Base-by-base conservation (phyloP, 2,888 invertebrate species). In the Drepanosiphum platanoidis region DNA sequence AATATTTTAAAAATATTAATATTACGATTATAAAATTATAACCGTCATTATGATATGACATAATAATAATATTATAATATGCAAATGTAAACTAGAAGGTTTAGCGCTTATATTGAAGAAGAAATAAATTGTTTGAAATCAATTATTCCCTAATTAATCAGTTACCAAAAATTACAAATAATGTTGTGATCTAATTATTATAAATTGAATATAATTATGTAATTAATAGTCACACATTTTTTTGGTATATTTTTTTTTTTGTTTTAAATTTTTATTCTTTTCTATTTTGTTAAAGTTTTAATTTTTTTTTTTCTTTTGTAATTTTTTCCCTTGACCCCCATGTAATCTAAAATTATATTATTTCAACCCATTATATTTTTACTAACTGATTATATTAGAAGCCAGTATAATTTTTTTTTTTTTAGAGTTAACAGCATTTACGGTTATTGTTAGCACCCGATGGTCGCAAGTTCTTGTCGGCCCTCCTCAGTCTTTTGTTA, bases 401-500 rank as follows among this genome's bases (percentile, higher is more conserved):
- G 77, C 84, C 84, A 84, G 84, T 70, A 77, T 77, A 68, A 66
- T 84, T 75, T 36, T n/a, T 84, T 68, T 84, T 74, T 82, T 70
- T 71, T 36, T 71, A 46, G 22, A 86, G 70, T 86, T 88, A 88
- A 87, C 88, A 92, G 90, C 92, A 92, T 90, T 92, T 92, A 89
- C 93, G 92, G 89, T 92, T 92, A 89, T 92, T 92, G 90, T 92
- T 93, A 88, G 91, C 92, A 87, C 92, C 91, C 88, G 92, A 92
- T 88, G 91, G 90, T 88, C 91, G 89, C 88, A 90, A 90, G 89
- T 91, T 91, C 88, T 91, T 90, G 88, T 92, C 92, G 87, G 91
- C 90, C 87, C 92, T 92, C 77, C 92, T 91, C 86, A 91, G 91
- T 78, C 91, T 90, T 87, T 91, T 91, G 88, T 91, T 92, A 75